These are phyloP conservation scores for Agrotis puta DNA, from an alignment of 2,888 invertebrate genomes.

Conservation along the genomic window DNA sequence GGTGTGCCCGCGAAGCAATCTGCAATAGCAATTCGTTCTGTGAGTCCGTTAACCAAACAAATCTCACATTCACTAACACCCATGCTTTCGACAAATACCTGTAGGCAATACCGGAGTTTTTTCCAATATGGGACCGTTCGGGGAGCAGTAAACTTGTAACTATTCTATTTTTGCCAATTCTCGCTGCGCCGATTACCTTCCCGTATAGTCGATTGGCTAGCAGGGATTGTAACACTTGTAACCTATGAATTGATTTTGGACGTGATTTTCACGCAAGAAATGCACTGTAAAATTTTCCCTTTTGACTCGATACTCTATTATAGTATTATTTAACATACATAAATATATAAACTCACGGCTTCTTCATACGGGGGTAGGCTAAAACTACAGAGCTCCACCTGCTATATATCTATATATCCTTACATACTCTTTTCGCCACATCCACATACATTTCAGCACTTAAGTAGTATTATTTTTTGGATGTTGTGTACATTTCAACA, in stretches of 20 bases:
- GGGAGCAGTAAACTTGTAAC: slow-evolving; percentile 20
- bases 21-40: slow-evolving; percentile 1
- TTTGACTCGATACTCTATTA: too few relatives aligned
- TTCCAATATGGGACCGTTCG: slow-evolving; percentile 7
- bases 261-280: background rate
- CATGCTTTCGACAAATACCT: slow-evolving; percentile 17
- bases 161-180: slow-evolving; percentile 29
- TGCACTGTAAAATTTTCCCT: background rate
- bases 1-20: background rate
- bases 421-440: too few relatives aligned
- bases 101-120: slow-evolving; percentile 8
- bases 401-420: too few relatives aligned
- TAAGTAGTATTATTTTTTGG: too few relatives aligned
- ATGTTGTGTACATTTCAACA: too few relatives aligned
- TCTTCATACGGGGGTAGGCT: too few relatives aligned
- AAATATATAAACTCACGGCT: too few relatives aligned
- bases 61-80: slow-evolving; percentile 6
- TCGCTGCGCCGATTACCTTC: slow-evolving; percentile 23
- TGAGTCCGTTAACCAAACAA: slow-evolving; percentile 3
- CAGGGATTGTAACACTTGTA: background rate
- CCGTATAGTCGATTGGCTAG: slow-evolving; percentile 17
- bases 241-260: slow-evolving; percentile 28
- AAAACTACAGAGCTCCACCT: too few relatives aligned
- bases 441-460: too few relatives aligned
- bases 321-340: too few relatives aligned